phyloP scores from a whole-genome alignment of 2,888 invertebrate species.

The Meta bourneti region DNA sequence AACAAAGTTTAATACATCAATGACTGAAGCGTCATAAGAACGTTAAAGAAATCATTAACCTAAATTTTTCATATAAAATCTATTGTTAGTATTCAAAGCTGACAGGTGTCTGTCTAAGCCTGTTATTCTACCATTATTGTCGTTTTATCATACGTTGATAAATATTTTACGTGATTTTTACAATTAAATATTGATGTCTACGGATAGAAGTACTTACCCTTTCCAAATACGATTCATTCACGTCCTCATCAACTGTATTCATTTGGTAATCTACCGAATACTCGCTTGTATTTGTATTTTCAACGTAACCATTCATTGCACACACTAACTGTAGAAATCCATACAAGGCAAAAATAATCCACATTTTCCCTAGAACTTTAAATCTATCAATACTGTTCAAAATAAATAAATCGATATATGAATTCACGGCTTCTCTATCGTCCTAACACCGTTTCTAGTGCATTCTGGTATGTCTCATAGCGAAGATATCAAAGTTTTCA shows the following conservation, averaged over 20 bases:
- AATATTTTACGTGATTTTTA: too few species aligned
- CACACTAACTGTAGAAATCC: conserved; percentile 37
- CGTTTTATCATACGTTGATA: too few species aligned
- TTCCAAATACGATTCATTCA: conserved; percentile 26
- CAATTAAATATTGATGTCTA: too few species aligned
- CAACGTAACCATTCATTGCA: neutral
- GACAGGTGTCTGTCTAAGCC: too few species aligned
- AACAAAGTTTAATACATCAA: too few species aligned
- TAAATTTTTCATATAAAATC: too few species aligned
- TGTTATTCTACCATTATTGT: too few species aligned
- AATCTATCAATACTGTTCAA: neutral
- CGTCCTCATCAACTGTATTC: conserved; percentile 55
- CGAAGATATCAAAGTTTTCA: too few species aligned
- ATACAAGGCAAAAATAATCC: conserved; percentile 51
- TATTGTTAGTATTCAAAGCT: too few species aligned
- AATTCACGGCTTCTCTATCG: neutral
- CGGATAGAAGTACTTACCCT: conserved; percentile 25
- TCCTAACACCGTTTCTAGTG: neutral
- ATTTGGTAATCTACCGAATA: conserved; percentile 49
- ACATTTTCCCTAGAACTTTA: conserved; percentile 35
- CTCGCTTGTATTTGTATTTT: conserved; percentile 32
- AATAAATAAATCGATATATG: neutral
- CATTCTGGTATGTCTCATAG: too few species aligned
- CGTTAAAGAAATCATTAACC: too few species aligned
- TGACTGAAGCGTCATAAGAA: too few species aligned